These are phyloP conservation scores for Melanotaenia duboulayi DNA, from an alignment of 2,113 vertebrate genomes.

Conservation along the genomic window DNA sequence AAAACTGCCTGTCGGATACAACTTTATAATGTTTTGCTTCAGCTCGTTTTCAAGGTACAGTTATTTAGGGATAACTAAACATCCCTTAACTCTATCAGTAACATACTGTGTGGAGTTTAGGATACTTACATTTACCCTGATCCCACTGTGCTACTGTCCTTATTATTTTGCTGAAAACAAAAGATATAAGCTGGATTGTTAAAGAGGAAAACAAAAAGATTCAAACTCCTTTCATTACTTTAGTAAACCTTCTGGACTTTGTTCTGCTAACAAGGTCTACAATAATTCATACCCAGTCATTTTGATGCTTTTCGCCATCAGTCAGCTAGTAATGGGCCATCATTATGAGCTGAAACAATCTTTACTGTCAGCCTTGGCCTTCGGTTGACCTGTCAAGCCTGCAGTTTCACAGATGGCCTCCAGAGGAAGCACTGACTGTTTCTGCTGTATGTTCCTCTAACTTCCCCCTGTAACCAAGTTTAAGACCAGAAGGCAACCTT, in stretches of 20 bases:
- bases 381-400: conserved; percentile 35
- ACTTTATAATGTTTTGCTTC: conserved; percentile 16
- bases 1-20: conserved; percentile 20
- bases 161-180: background rate
- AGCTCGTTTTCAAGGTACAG: too few species aligned
- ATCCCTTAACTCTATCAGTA: too few species aligned
- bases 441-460: background rate
- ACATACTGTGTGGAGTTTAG: background rate
- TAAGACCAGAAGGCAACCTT: conserved; percentile 35
- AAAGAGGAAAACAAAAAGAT: background rate
- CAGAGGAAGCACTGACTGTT: conserved; percentile 44
- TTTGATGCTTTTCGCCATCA: conserved; percentile 10
- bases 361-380: conserved; percentile 48
- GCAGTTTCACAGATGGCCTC: conserved; percentile 50
- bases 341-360: conserved; percentile 44
- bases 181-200: background rate
- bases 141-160: background rate
- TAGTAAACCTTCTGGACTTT: conserved; percentile 8
- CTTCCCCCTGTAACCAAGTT: conserved; percentile 35
- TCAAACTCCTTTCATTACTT: background rate
- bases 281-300: conserved; percentile 18
- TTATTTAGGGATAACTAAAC: too few species aligned
- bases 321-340: conserved; percentile 33
- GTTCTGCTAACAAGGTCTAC: conserved; percentile 17
- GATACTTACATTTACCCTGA: accelerated